These are phyloP conservation scores for Ficedula albicollis DNA, from an alignment of 2,797 vertebrate genomes.

Conservation along the genomic window DNA sequence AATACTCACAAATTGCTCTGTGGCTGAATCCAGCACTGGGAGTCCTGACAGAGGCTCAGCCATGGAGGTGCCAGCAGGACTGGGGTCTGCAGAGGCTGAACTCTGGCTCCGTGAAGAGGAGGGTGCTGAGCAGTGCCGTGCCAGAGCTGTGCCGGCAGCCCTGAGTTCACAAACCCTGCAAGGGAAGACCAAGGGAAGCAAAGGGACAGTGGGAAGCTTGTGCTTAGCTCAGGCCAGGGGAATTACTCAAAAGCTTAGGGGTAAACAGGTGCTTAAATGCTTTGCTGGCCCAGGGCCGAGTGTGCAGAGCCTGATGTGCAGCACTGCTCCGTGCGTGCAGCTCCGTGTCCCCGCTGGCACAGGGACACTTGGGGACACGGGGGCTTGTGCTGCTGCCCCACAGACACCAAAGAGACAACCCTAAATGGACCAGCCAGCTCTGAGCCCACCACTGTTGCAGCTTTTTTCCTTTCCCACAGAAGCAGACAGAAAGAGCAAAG, in stretches of 20 bases:
- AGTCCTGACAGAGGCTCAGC: neutral
- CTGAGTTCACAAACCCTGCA: fast-evolving
- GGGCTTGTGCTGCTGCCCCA: neutral
- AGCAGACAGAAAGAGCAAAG: neutral
- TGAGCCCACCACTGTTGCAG: neutral
- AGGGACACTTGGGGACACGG: neutral
- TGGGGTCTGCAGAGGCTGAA: neutral
- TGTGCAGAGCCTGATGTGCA: neutral
- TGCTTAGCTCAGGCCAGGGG: neutral
- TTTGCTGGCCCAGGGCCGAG: neutral
- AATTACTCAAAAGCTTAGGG: neutral
- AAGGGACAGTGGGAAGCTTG: neutral
- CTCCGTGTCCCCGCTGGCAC: neutral
- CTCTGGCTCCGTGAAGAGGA: neutral
- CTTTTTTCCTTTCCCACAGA: neutral
- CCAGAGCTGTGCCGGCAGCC: fast-evolving
- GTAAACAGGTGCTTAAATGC: constrained; percentile 2
- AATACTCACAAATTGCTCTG: neutral
- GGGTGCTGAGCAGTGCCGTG: fast-evolving
- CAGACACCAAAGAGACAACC: fast-evolving
- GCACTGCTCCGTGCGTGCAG: fast-evolving
- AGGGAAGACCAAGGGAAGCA: neutral
- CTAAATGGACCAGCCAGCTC: neutral
- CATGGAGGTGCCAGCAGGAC: neutral
- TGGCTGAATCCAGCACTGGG: neutral